Evolutionary conservation across 2,888 invertebrate species (phyloP).

Genomic region (Pseudoips prasinana): DNA sequence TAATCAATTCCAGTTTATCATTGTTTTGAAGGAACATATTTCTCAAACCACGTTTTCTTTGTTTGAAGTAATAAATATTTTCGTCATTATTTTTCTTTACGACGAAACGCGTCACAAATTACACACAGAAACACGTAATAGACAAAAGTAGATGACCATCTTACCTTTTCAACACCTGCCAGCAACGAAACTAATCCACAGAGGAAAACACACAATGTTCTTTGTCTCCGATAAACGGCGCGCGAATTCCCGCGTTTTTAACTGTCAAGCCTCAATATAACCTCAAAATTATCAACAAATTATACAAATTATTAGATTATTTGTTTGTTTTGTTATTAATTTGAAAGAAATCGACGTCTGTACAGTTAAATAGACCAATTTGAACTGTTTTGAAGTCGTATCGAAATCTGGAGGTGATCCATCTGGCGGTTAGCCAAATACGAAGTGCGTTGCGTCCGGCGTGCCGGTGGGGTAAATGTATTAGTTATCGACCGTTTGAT

Average conservation of each 20-base stretch:
- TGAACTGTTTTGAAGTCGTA: slow-evolving; percentile 53
- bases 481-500: too few relatives aligned
- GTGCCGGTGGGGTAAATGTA: slow-evolving; percentile 35
- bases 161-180: slow-evolving; percentile 26
- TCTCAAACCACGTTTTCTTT: too few relatives aligned
- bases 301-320: slow-evolving; percentile 18
- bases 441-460: slow-evolving; percentile 62
- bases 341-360: slow-evolving; percentile 43
- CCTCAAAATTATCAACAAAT: slow-evolving; percentile 28
- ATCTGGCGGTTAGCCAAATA: slow-evolving; percentile 80
- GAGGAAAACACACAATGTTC: slow-evolving; percentile 28
- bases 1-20: too few relatives aligned
- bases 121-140: slow-evolving; percentile 12
- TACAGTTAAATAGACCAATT: slow-evolving; percentile 46
- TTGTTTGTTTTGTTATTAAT: slow-evolving; percentile 28
- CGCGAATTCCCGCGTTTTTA: slow-evolving; percentile 40
- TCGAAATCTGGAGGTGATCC: slow-evolving; percentile 58
- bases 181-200: slow-evolving; percentile 21
- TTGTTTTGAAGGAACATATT: too few relatives aligned
- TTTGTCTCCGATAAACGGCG: slow-evolving; percentile 24
- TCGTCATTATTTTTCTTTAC: too few relatives aligned
- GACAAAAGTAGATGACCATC: slow-evolving; percentile 3
- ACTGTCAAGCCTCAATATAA: slow-evolving; percentile 29
- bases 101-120: slow-evolving; percentile 7
- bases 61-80: too few relatives aligned